These are phyloP conservation scores for Odontocolon sp. DNA, from an alignment of 2,888 invertebrate species.

Conservation along the genomic window DNA sequence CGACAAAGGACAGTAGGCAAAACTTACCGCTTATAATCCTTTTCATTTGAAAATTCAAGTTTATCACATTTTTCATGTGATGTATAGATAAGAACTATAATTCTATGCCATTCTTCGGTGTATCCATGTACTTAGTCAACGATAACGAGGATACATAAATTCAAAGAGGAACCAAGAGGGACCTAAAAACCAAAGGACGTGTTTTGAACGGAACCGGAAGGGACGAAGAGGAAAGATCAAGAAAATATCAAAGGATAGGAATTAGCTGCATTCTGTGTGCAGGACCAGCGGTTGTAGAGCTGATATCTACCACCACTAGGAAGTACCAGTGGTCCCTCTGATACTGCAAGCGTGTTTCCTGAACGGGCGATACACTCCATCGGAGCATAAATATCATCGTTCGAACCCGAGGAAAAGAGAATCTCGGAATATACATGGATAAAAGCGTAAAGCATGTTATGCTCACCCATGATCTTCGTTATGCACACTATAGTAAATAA, in stretches of 20 bases:
- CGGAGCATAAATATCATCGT: conserved; percentile 73
- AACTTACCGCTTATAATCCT: too few relatives aligned
- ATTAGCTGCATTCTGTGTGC: too few relatives aligned
- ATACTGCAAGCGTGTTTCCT: conserved; percentile 26
- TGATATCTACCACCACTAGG: conserved; percentile 37
- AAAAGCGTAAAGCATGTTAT: conserved; percentile 39
- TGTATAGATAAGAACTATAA: too few relatives aligned
- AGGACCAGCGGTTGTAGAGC: conserved; percentile 26
- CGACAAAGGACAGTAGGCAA: too few relatives aligned
- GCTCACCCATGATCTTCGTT: conserved; percentile 36
- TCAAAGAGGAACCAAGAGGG: not conserved
- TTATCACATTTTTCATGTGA: too few relatives aligned
- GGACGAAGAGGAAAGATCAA: too few relatives aligned
- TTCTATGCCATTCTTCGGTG: too few relatives aligned
- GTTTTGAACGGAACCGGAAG: conserved; percentile 20
- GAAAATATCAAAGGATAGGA: too few relatives aligned
- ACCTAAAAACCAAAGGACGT: not conserved
- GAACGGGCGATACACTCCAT: conserved; percentile 70
- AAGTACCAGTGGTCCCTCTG: conserved; percentile 51
- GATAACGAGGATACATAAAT: not conserved
- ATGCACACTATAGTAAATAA: conserved; percentile 33
- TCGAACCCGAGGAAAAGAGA: conserved; percentile 53
- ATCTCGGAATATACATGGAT: conserved; percentile 42
- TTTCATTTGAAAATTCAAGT: too few relatives aligned
- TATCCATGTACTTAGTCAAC: not conserved